Evolutionary conservation across 1,140 invertebrate species (phyloP), one percentile per base, ranked within the genome.

Genomic region (Drosophila tani): DNA sequence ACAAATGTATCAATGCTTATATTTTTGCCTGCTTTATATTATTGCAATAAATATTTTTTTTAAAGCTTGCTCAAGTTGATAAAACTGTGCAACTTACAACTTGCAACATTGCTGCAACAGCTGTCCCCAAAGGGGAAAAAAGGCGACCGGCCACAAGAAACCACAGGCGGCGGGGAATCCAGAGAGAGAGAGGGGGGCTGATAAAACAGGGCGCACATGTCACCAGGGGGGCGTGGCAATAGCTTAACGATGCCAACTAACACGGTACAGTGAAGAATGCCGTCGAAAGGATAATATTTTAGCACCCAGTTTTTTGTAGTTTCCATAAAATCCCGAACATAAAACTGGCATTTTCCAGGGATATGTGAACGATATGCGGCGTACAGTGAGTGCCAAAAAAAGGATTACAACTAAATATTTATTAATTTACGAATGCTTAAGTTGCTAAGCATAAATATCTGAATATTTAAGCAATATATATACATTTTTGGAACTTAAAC

Each of bases 211-310:
- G 38, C 35, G 59, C 64, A 64, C 58, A 78, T 62, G 66, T 75
- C 58, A 51, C 62, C 50, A 47, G 51, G 53, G 53, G 66, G 79
- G 80, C 58, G 76, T 82, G 79, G 83, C 79, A 79, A 80, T 81
- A 75, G 86, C 62, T 87, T 87, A 87, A 87, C 83, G 83, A 87
- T 88, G 67, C 59, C 83, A 82, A 79, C 78, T 79, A 70, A 59
- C 76, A 56, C 58, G 56, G 49, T 56, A 62, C 65, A 75, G 70
- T 74, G 56, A 43, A 19, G 32, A 40, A 55, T 40, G 40, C 21
- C 32, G 15, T 19, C 21, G 19, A 49, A 45, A 15, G 29, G 45
- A 68, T 66, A 11, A 56, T 45, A 43, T 46, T 70, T 67, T 67
- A 68, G 63, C 21, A 73, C 38, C 29, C 38, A 24, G 45, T 12